These are phyloP conservation scores for Apostichopus parvimensis DNA, from an alignment of 35 echinoderm and acorn worm species.

Conservation along the genomic window DNA sequence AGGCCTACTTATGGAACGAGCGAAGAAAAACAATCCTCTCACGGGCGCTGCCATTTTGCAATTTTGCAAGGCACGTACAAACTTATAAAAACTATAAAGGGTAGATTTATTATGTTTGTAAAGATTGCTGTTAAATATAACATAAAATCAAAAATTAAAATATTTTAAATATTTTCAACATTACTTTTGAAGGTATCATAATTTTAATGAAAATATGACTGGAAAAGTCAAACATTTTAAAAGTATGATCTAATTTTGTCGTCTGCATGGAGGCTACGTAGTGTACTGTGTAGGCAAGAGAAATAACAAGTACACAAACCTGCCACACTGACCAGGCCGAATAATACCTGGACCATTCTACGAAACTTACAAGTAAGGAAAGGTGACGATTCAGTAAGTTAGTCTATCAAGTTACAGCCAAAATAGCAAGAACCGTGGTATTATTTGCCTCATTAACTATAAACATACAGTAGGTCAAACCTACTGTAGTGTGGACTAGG, in stretches of 20 bases:
- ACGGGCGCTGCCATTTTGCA: slow-evolving; percentile 92
- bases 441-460: too few relatives aligned
- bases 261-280: neutral
- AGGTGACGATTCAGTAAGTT: too few relatives aligned
- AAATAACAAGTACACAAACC: neutral
- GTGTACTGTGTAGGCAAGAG: neutral
- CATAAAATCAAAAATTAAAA: neutral
- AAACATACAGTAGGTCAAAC: too few relatives aligned
- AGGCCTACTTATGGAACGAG: slow-evolving; percentile 7
- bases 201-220: too few relatives aligned
- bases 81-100: neutral
- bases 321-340: too few relatives aligned
- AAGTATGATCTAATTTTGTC: neutral
- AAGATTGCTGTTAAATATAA: neutral
- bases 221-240: neutral
- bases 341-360: too few relatives aligned
- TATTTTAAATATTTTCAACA: too few relatives aligned
- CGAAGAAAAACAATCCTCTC: slow-evolving; percentile 1
- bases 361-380: too few relatives aligned
- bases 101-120: neutral
- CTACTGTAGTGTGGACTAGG: too few relatives aligned
- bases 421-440: too few relatives aligned
- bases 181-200: too few relatives aligned
- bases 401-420: too few relatives aligned
- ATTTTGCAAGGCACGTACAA: slow-evolving; percentile 13